Evolutionary conservation across 2,888 invertebrate genomes (phyloP).

Genomic region (Trichogramma dendrolimi): DNA sequence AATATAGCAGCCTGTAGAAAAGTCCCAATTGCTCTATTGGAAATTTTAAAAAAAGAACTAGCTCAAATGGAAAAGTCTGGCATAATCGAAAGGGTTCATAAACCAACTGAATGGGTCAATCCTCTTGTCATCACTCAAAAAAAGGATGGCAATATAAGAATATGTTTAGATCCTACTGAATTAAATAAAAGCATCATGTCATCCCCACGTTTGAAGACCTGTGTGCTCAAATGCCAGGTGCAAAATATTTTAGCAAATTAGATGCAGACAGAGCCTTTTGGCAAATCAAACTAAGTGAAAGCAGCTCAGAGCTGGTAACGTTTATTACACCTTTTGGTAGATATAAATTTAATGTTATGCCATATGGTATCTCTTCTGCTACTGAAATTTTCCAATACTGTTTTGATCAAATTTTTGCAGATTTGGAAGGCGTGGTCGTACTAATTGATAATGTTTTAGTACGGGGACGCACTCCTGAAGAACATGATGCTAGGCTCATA

Average conservation of each 20-base stretch:
- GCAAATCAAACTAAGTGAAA: slow-evolving; percentile 32
- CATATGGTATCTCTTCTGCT: slow-evolving; percentile 28
- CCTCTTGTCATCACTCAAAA: slow-evolving; percentile 21
- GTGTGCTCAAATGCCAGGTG: slow-evolving; percentile 28
- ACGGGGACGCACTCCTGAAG: slow-evolving; percentile 29
- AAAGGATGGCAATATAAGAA: slow-evolving; percentile 27
- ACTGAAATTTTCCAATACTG: slow-evolving; percentile 14
- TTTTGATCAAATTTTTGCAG: slow-evolving; percentile 24
- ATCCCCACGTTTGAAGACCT: slow-evolving; percentile 36
- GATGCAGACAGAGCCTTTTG: slow-evolving; percentile 35
- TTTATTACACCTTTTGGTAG: slow-evolving; percentile 36
- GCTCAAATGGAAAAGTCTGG: slow-evolving; percentile 18
- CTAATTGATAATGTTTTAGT: slow-evolving; percentile 38
- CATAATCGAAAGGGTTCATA: slow-evolving; percentile 12
- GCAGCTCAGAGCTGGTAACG: slow-evolving; percentile 31
- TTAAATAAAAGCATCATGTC: slow-evolving; percentile 33
- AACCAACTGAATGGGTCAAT: slow-evolving; percentile 22
- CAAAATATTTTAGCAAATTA: slow-evolving; percentile 30
- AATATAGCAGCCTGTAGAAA: slow-evolving; percentile 25
- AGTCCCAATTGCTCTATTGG: slow-evolving; percentile 19
- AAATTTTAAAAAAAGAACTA: slow-evolving; percentile 19
- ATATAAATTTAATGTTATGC: slow-evolving; percentile 33
- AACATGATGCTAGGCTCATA: slow-evolving; percentile 32
- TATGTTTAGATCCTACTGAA: slow-evolving; percentile 38
- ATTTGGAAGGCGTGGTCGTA: slow-evolving; percentile 30